phyloP scores from a whole-genome alignment of 1,140 invertebrate species.

The Trypoxylus dichotomus region DNA sequence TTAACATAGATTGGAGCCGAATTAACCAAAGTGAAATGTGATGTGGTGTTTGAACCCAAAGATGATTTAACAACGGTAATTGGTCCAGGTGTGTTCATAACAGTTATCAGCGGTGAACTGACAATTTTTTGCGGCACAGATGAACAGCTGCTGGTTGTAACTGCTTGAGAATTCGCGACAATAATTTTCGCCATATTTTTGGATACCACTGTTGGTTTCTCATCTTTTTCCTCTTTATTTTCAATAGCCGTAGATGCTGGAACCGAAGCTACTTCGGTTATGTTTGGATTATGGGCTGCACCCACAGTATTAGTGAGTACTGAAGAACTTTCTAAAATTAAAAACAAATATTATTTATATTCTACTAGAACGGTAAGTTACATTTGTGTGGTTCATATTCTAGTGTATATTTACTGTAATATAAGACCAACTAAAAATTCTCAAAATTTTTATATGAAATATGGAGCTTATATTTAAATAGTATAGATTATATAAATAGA shows the following conservation, averaged over 20 bases:
- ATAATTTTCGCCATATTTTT: conserved; percentile 43
- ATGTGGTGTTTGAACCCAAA: conserved; percentile 41
- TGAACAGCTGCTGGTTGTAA: conserved; percentile 30
- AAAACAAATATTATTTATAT: background rate
- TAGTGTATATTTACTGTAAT: too few relatives aligned
- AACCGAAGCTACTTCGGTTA: conserved; percentile 18
- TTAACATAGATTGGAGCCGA: conserved; percentile 41
- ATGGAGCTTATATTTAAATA: too few relatives aligned
- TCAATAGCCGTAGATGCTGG: conserved; percentile 4
- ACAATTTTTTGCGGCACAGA: conserved; percentile 45
- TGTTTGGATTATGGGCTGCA: background rate
- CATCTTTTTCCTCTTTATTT: conserved; percentile 27
- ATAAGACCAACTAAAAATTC: too few relatives aligned
- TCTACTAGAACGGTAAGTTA: too few relatives aligned
- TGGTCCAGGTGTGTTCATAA: conserved; percentile 49
- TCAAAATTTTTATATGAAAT: too few relatives aligned
- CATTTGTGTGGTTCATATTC: background rate
- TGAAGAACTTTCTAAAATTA: conserved; percentile 39
- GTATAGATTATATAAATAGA: too few relatives aligned
- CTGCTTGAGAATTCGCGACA: conserved; percentile 37
- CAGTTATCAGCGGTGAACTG: conserved; percentile 48
- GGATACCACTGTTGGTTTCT: conserved; percentile 32
- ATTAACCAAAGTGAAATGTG: conserved; percentile 49
- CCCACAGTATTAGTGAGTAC: conserved; percentile 38
- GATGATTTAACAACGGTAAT: conserved; percentile 50